phyloP scores from a whole-genome alignment of 2,888 invertebrate genomes.

The Lobophora halterata region DNA sequence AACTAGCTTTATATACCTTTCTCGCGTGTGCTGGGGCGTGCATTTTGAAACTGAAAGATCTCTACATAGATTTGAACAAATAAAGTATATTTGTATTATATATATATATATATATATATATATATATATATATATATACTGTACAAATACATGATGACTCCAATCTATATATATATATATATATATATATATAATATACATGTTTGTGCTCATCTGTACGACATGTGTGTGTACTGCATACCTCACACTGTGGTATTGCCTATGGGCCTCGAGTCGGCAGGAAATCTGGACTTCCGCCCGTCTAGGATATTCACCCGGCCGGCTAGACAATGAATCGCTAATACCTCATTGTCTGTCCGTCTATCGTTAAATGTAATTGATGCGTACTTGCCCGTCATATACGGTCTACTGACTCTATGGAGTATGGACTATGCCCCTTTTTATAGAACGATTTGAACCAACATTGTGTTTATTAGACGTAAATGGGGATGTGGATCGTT shows the following conservation, averaged over 20 bases:
- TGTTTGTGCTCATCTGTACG: too few species aligned
- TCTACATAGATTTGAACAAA: too few species aligned
- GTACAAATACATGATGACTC: too few species aligned
- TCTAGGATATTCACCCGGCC: slow-evolving; percentile 72
- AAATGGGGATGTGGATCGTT: slow-evolving; percentile 16
- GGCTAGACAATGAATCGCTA: slow-evolving; percentile 67
- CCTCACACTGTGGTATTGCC: slow-evolving; percentile 15
- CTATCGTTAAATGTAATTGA: slow-evolving; percentile 55
- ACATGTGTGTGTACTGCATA: too few species aligned
- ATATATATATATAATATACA: too few species aligned
- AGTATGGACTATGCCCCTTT: slow-evolving; percentile 31
- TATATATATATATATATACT: too few species aligned
- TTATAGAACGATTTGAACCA: slow-evolving; percentile 31
- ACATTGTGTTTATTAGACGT: slow-evolving; percentile 22
- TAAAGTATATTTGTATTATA: too few species aligned
- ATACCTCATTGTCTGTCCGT: slow-evolving; percentile 60
- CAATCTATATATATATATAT: too few species aligned
- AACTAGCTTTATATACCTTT: too few species aligned
- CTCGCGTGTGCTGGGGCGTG: too few species aligned
- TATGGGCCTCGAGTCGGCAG: slow-evolving; percentile 52
- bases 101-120: too few species aligned
- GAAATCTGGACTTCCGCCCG: slow-evolving; percentile 75
- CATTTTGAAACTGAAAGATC: too few species aligned
- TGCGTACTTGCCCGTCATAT: slow-evolving; percentile 54
- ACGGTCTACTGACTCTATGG: slow-evolving; percentile 60